Conservation (phyloP, 2,888 invertebrate species). For the Antheraea assamensis region DNA sequence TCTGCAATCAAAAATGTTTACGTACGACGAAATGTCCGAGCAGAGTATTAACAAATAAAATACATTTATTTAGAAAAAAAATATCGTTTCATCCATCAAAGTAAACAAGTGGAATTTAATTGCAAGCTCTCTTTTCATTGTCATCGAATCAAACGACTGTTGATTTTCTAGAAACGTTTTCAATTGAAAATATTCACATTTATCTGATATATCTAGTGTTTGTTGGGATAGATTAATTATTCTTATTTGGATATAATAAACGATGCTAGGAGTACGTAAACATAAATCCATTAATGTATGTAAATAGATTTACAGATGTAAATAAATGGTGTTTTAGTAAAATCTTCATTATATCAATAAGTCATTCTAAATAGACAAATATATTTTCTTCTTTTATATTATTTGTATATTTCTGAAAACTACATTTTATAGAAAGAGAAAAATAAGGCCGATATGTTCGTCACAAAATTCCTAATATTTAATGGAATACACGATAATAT, state of each 20-base stretch:
- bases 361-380: neutral
- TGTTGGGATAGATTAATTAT: neutral
- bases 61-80: conserved; percentile 35
- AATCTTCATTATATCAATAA: neutral
- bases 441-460: too few species aligned
- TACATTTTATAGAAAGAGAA: too few species aligned
- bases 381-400: too few species aligned
- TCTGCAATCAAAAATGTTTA: conserved; percentile 17
- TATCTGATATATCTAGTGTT: neutral
- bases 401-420: too few species aligned
- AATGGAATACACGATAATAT: too few species aligned
- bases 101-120: conserved; percentile 60
- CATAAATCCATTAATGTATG: neutral
- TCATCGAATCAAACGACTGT: conserved; percentile 32
- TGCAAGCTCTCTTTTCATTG: conserved; percentile 47
- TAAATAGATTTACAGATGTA: neutral
- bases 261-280: neutral
- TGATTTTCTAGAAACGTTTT: conserved; percentile 32
- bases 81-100: conserved; percentile 43
- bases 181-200: conserved; percentile 20
- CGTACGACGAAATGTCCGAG: conserved; percentile 16
- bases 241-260: neutral
- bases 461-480: too few species aligned
- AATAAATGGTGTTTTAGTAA: neutral
- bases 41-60: conserved; percentile 26